Evolutionary conservation across 2,888 invertebrate species (phyloP).

Genomic region (Xestia ashworthii): DNA sequence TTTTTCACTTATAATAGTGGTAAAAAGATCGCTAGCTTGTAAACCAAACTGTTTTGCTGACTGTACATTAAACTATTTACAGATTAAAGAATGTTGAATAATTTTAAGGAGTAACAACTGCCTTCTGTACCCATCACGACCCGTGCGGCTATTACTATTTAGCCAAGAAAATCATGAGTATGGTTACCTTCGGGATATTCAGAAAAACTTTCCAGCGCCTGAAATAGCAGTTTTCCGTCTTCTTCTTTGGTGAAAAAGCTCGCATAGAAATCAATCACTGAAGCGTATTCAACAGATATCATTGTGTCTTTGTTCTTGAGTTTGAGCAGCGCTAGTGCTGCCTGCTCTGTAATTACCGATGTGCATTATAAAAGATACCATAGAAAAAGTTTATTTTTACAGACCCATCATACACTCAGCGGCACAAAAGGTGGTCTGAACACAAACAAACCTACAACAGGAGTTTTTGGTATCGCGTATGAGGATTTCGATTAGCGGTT

Average conservation of each 20-base stretch:
- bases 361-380: neutral
- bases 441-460: no score
- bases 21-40: no score
- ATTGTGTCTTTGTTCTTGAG: conserved; percentile 1
- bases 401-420: no score
- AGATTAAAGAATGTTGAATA: neutral
- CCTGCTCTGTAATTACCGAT: neutral
- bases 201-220: conserved; percentile 1
- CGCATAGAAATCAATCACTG: neutral
- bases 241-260: neutral
- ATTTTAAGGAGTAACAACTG: neutral
- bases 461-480: no score
- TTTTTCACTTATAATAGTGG: no score
- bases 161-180: no score
- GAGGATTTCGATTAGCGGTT: no score
- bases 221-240: neutral
- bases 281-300: neutral
- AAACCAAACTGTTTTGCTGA: no score
- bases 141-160: neutral
- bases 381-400: neutral
- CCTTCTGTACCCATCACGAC: neutral
- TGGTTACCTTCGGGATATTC: neutral
- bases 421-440: no score
- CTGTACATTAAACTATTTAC: no score
- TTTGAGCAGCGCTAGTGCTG: neutral